These are phyloP conservation scores for Cladorhizidae sp. DNA, from an alignment of 37 sponge, comb jelly and placozoan genomes.

Conservation along the genomic window DNA sequence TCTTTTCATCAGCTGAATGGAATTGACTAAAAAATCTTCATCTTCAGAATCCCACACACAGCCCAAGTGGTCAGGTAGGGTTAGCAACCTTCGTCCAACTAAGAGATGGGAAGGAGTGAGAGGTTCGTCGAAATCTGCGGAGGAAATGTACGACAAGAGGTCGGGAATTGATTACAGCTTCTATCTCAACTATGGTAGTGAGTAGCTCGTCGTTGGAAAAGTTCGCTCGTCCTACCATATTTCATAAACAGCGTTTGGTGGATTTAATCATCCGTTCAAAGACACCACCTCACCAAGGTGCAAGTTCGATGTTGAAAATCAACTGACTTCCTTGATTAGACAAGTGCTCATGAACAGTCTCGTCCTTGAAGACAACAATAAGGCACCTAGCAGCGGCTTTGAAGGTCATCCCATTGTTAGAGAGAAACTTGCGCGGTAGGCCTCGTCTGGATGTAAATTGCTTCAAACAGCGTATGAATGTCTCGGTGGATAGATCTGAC, in stretches of 20 bases:
- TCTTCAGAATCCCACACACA: neutral
- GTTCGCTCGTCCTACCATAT: too few species aligned
- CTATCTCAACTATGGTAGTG: slow-evolving; percentile 17
- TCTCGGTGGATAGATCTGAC: slow-evolving; percentile 11
- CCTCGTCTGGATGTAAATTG: slow-evolving; percentile 25
- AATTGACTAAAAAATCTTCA: slow-evolving; percentile 22
- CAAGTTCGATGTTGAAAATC: slow-evolving; percentile 28
- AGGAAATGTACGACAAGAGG: slow-evolving; percentile 32
- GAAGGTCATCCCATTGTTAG: slow-evolving; percentile 32
- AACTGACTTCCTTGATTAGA: slow-evolving; percentile 12
- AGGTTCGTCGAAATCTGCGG: slow-evolving; percentile 32
- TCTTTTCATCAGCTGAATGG: neutral
- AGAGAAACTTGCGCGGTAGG: neutral
- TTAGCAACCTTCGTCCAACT: slow-evolving; percentile 17
- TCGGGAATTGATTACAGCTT: slow-evolving; percentile 22
- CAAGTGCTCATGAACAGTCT: slow-evolving; percentile 17
- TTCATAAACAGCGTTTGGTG: slow-evolving; percentile 41
- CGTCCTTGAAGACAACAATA: slow-evolving; percentile 1
- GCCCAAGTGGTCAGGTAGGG: slow-evolving; percentile 8
- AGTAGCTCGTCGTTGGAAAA: slow-evolving; percentile 43
- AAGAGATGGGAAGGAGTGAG: slow-evolving; percentile 34
- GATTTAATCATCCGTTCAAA: slow-evolving; percentile 42
- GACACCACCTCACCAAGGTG: slow-evolving; percentile 59
- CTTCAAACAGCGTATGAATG: slow-evolving; percentile 26
- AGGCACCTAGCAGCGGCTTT: too few species aligned